These are phyloP conservation scores for Danaus plexippus DNA, from an alignment of 1,140 invertebrate genomes.

Conservation along the genomic window DNA sequence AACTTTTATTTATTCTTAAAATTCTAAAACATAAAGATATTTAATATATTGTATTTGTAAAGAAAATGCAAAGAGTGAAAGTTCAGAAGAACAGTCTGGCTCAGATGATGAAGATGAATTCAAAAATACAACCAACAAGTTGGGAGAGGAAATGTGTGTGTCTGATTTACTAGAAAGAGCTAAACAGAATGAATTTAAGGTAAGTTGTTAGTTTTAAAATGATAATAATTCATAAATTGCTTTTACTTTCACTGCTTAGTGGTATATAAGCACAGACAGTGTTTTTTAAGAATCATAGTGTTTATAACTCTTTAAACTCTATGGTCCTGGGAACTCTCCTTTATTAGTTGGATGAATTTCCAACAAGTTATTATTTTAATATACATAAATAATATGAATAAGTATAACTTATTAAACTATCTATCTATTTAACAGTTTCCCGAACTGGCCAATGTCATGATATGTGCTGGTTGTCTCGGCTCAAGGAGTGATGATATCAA, in stretches of 20 bases:
- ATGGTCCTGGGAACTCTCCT: too few species aligned
- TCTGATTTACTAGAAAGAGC: conserved; percentile 60
- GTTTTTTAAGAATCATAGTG: too few species aligned
- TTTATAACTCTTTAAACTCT: too few species aligned
- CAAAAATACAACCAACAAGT: conserved; percentile 48
- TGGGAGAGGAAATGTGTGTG: conserved; percentile 55
- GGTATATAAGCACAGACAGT: too few species aligned
- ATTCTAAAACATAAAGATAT: too few species aligned
- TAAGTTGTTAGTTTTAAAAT: conserved; percentile 22
- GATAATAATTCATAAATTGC: too few species aligned
- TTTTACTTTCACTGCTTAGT: too few species aligned
- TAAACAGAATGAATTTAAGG: conserved; percentile 64
- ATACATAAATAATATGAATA: neutral
- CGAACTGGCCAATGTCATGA: conserved; percentile 74
- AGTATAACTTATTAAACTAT: neutral
- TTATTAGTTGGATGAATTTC: too few species aligned
- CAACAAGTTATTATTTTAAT: too few species aligned
- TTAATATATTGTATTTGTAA: conserved; percentile 28
- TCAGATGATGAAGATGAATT: conserved; percentile 69
- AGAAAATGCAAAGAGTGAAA: conserved; percentile 63
- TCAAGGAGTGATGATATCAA: conserved; percentile 93
- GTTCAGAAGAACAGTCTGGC: conserved; percentile 72
- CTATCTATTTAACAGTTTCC: conserved; percentile 41
- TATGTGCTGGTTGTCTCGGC: conserved; percentile 94
- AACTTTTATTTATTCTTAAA: too few species aligned